These are phyloP conservation scores for Glareola pratincola DNA, from an alignment of 2,113 vertebrate genomes.

Conservation along the genomic window DNA sequence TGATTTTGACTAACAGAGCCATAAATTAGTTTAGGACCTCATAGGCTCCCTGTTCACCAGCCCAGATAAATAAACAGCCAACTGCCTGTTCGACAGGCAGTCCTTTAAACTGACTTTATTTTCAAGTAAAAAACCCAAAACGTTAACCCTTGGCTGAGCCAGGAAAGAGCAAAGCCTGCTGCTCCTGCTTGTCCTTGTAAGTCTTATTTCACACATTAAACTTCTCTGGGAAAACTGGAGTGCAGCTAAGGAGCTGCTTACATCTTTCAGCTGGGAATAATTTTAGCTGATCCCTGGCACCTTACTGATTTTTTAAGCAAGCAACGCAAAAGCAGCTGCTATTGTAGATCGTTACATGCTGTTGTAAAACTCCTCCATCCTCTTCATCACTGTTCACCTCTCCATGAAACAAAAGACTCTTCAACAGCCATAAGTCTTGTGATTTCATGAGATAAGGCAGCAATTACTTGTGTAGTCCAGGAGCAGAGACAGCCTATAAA, in stretches of 20 bases:
- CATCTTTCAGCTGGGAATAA: not conserved
- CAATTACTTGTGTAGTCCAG: not conserved
- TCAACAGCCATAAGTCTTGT: not conserved
- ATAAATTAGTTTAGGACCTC: not conserved
- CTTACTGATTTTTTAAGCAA: not conserved
- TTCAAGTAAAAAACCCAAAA: not conserved
- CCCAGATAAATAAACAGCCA: constrained; percentile 5
- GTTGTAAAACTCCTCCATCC: not conserved
- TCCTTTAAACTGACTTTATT: not conserved
- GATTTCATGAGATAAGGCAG: not conserved
- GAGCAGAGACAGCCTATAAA: not conserved
- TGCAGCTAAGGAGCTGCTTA: not conserved
- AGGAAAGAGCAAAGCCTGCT: not conserved
- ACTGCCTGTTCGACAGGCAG: not conserved
- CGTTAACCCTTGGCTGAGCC: not conserved
- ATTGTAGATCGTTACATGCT: not conserved
- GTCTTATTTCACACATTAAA: not conserved
- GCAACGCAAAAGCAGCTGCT: not conserved
- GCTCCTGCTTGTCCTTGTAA: not conserved
- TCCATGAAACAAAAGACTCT: not conserved
- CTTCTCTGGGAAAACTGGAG: not conserved
- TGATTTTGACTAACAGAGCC: constrained; percentile 19
- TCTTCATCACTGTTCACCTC: not conserved
- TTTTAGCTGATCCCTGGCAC: not conserved
- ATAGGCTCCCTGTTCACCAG: not conserved